Evolutionary conservation across 2,113 vertebrate species (phyloP), one percentile per base, ranked within the genome.

Genomic region (Thalassoma bifasciatum): DNA sequence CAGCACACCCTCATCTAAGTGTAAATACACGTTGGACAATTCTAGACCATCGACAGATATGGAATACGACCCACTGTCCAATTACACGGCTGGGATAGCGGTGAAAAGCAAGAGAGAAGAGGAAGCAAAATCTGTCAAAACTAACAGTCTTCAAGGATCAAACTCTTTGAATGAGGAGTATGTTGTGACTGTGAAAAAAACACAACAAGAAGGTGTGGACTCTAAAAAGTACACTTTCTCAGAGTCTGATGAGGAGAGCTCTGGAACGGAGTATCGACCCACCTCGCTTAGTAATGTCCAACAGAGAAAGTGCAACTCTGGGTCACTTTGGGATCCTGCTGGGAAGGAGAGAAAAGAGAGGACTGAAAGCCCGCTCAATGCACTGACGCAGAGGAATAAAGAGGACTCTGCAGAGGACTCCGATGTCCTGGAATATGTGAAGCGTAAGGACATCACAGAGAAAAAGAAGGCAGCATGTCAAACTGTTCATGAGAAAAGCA

Each of bases 11-110:
- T 69, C 88, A 21, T 87, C 92, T 1, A 96, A 94, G 56, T 88
- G 90, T 74, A 99, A 99, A 84, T 99, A 99, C 0, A 97, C 96
- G 3, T 79, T 99, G 17, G 98, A 99, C 72, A 94, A 94, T 81
- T 96, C 94, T 0, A 96, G 88, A 78, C 98, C 98, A 0, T 92
- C 94, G 13, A 98, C 97, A 0, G 97, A 99, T 82, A 90, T 99
- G 91, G 98, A 99, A 64, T 99, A 99, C 0, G 98, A 99, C 68
- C 98, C 98, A 0, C 94, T 99, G 17, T 97, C 96, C 9, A 99
- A 99, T 90, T 99, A 95, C 69, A 95, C 96, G 0, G 96, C 98
- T 30, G 93, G 96, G 62, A 96, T 95, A 0, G 72, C 95, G 38
- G 83, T 70, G 75, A 97, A 97, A 64, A 83, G 52, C 37, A 95